Evolutionary conservation across 2,888 invertebrate genomes (phyloP).

Genomic region (Polymixis lichenea): DNA sequence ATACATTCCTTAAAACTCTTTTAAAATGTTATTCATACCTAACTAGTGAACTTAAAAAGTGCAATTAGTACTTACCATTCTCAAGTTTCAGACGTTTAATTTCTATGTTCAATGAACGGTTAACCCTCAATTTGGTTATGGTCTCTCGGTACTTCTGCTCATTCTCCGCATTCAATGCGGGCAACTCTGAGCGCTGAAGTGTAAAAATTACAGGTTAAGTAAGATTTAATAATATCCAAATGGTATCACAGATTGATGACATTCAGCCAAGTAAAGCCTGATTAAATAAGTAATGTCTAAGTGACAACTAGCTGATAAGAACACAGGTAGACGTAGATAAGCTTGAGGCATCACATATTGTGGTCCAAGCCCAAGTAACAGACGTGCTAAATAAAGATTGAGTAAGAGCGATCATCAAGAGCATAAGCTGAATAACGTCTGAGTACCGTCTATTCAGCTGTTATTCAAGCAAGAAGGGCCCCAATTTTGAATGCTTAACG

Average conservation of each 20-base stretch:
- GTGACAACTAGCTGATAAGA: neutral
- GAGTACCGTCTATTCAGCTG: no score
- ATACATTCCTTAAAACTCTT: no score
- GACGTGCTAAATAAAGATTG: no score
- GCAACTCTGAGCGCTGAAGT: slow-evolving; percentile 76
- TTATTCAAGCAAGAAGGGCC: no score
- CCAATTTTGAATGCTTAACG: no score
- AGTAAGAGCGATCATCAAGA: no score
- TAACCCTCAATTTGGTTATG: slow-evolving; percentile 72
- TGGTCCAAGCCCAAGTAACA: no score
- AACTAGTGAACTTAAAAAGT: neutral
- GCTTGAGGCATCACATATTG: neutral
- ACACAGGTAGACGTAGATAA: neutral
- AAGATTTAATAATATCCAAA: neutral
- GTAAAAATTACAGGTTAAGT: neutral
- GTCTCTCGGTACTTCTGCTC: slow-evolving; percentile 79
- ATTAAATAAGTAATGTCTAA: neutral
- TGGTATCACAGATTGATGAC: neutral
- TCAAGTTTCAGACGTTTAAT: slow-evolving; percentile 63
- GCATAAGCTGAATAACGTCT: no score
- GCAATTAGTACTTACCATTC: slow-evolving; percentile 48
- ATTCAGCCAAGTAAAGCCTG: neutral
- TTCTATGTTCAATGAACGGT: slow-evolving; percentile 75
- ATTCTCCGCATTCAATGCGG: slow-evolving; percentile 79
- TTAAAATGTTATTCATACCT: neutral